Evolutionary conservation across 35 echinoderm and acorn worm species (phyloP).

Genomic region (Hemicentrotus pulcherrimus): DNA sequence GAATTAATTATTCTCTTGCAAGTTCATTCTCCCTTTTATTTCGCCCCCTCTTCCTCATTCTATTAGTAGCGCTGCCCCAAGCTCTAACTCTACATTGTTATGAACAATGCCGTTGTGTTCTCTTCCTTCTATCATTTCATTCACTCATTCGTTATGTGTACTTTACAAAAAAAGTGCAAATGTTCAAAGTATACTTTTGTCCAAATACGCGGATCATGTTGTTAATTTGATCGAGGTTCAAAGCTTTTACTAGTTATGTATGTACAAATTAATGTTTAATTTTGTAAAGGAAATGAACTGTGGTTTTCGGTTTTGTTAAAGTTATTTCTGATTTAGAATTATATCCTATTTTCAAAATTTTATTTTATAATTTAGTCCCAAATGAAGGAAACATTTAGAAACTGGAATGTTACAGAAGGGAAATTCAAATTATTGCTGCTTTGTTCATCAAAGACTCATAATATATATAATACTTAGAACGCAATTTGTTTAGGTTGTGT

Average conservation of each 20-base stretch:
- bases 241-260: no score
- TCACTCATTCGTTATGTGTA: neutral
- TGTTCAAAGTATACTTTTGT: neutral
- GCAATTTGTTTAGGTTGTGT: neutral
- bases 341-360: neutral
- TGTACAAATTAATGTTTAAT: no score
- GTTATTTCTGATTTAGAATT: neutral
- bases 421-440: neutral
- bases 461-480: no score
- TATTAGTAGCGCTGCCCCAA: neutral
- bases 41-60: neutral
- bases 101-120: neutral
- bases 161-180: neutral
- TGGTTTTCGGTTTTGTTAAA: neutral
- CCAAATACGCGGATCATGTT: neutral
- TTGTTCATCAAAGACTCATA: no score
- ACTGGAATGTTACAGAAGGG: neutral
- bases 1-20: conserved; percentile 23
- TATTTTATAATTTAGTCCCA: neutral
- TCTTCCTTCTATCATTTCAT: neutral
- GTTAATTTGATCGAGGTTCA: neutral
- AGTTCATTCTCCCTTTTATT: neutral
- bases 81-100: neutral
- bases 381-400: neutral
- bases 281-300: no score